phyloP scores from a whole-genome alignment of 2,888 invertebrate genomes.

The Hoplodrina ambigua region DNA sequence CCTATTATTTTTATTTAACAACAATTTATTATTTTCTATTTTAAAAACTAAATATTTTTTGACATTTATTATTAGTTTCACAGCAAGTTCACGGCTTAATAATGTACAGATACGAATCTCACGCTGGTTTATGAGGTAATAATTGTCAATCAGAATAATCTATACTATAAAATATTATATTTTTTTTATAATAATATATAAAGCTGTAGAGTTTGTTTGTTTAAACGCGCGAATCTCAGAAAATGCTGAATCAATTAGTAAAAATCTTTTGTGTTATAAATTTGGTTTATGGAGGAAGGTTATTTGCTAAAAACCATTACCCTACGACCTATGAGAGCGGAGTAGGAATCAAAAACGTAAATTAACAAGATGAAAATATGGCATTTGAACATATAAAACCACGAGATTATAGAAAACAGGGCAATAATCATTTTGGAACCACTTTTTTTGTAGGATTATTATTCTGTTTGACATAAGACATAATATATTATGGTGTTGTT shows the following conservation, averaged over 20 bases:
- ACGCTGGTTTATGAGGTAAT: conserved; percentile 57
- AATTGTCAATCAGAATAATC: conserved; percentile 61
- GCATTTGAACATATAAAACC: too few species aligned
- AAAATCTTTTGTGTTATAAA: too few species aligned
- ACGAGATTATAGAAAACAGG: background rate
- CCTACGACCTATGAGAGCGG: too few species aligned
- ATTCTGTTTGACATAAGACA: background rate
- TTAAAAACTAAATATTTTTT: conserved; percentile 17
- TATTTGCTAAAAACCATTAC: too few species aligned
- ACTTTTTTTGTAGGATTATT: conserved; percentile 4
- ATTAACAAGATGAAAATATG: too few species aligned
- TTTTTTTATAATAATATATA: too few species aligned
- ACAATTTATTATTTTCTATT: conserved; percentile 31
- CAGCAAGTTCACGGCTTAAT: conserved; percentile 48
- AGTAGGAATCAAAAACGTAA: too few species aligned
- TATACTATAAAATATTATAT: too few species aligned
- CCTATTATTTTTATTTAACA: conserved; percentile 2
- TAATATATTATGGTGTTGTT: background rate
- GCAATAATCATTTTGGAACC: background rate
- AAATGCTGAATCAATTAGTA: too few species aligned
- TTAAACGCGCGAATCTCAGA: too few species aligned
- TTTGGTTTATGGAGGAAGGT: too few species aligned
- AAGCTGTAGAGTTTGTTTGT: too few species aligned
- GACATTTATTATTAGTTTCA: conserved; percentile 47
- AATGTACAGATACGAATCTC: conserved; percentile 33